These are phyloP conservation scores for Ochropleura plecta DNA, from an alignment of 2,888 invertebrate genomes.

Conservation along the genomic window DNA sequence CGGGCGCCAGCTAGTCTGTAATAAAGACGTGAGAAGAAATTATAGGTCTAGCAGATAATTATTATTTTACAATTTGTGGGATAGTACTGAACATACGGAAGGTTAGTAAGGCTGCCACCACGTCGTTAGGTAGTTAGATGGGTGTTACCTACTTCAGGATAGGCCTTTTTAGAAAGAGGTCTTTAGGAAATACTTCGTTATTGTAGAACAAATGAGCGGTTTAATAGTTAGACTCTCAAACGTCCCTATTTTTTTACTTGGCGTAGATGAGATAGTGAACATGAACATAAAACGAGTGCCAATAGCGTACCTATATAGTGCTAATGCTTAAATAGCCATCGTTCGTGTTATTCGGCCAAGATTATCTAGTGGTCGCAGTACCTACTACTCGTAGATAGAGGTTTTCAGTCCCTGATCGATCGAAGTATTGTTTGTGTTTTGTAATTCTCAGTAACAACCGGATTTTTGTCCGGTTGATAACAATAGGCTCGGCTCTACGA, in stretches of 20 bases:
- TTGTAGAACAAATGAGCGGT: neutral
- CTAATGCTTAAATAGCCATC: too few species aligned
- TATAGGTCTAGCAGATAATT: neutral
- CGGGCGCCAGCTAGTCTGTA: too few species aligned
- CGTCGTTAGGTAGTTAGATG: neutral
- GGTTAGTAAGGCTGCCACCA: neutral
- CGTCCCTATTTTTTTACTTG: neutral
- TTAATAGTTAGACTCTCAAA: neutral
- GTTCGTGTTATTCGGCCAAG: neutral
- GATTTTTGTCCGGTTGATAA: neutral
- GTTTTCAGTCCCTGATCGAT: neutral
- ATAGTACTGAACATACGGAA: neutral
- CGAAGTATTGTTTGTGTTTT: neutral
- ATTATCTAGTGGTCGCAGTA: neutral
- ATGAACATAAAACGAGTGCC: too few species aligned
- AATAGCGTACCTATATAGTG: too few species aligned
- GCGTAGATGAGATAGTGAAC: too few species aligned
- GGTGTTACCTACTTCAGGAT: too few species aligned
- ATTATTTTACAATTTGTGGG: neutral
- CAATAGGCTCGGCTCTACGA: neutral
- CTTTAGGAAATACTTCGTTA: neutral
- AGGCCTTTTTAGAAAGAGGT: neutral
- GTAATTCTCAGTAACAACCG: neutral
- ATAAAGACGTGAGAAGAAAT: neutral
- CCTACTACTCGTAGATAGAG: neutral